Evolutionary conservation across 2,797 vertebrate species (phyloP).

Genomic region (Anableps anableps): DNA sequence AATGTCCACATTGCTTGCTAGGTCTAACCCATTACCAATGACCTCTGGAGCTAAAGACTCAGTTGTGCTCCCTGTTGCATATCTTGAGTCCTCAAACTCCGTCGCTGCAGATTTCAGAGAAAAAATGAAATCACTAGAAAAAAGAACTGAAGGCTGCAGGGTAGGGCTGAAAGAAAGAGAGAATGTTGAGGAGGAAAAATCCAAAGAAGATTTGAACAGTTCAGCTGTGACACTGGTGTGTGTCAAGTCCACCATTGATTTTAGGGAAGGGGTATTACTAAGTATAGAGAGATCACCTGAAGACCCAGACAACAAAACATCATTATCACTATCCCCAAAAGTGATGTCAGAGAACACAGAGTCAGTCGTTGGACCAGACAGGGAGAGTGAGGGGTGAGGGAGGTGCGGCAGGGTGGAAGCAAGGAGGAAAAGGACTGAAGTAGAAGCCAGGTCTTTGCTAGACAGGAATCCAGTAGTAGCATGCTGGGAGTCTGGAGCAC

Average conservation of each 20-base stretch:
- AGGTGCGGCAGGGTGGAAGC: constrained; percentile 81
- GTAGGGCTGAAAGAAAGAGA: constrained; percentile 75
- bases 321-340: constrained; percentile 75
- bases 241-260: constrained; percentile 73
- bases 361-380: constrained; percentile 80
- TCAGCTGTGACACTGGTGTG: constrained; percentile 60
- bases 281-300: constrained; percentile 74
- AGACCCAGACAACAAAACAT: constrained; percentile 85
- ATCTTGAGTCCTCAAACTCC: constrained; percentile 63
- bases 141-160: constrained; percentile 81
- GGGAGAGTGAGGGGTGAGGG: constrained; percentile 75
- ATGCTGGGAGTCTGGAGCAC: constrained; percentile 72
- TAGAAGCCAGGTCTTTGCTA: constrained; percentile 80
- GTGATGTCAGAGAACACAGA: constrained; percentile 76
- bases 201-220: constrained; percentile 70
- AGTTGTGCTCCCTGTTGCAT: constrained; percentile 49
- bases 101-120: constrained; percentile 78
- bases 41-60: constrained; percentile 63
- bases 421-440: constrained; percentile 79
- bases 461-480: constrained; percentile 71
- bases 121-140: constrained; percentile 81
- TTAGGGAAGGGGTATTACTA: constrained; percentile 79
- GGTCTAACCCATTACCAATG: constrained; percentile 54
- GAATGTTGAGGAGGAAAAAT: constrained; percentile 73
- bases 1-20: constrained; percentile 50